Evolutionary conservation across 2,888 invertebrate species (phyloP).

Genomic region (Cybosia mesomella): DNA sequence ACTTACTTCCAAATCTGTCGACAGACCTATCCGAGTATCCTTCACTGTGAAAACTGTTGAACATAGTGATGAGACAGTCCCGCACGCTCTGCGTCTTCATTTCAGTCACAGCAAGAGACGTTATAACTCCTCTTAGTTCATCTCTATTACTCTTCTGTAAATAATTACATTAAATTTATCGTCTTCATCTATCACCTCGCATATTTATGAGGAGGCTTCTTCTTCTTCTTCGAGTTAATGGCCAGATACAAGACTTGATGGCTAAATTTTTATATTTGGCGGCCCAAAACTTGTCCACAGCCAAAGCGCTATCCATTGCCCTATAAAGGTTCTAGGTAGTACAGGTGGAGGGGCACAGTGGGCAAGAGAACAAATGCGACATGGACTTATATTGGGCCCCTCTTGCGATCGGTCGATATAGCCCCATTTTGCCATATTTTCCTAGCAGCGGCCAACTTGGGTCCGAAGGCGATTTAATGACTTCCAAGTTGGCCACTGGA

Average conservation of each 20-base stretch:
- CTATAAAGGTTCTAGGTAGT: background rate
- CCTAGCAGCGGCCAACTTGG: background rate
- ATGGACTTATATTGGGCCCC: too few species aligned
- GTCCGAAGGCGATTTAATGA: background rate
- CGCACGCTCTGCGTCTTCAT: constrained; percentile 68
- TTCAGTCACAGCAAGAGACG: constrained; percentile 60
- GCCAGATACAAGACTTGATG: too few species aligned
- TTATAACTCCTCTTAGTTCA: constrained; percentile 63
- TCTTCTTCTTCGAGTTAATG: too few species aligned
- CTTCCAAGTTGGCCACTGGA: background rate
- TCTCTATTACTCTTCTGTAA: constrained; percentile 66
- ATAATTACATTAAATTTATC: background rate
- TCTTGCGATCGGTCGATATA: too few species aligned
- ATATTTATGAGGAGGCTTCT: too few species aligned
- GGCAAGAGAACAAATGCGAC: too few species aligned
- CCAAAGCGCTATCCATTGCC: background rate
- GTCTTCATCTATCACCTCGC: too few species aligned
- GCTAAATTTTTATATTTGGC: too few species aligned
- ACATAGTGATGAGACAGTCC: constrained; percentile 65
- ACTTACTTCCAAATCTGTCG: constrained; percentile 60
- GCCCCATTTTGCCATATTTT: too few species aligned
- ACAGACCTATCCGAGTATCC: constrained; percentile 32
- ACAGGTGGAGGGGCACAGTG: too few species aligned
- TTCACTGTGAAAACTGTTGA: constrained; percentile 66
- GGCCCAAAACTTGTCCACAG: too few species aligned